A percentile compares a stretch with the other conserved stretches of the same genome.
These are phyloP conservation scores for Gonatopus flavifemur DNA, from an alignment of 1,140 invertebrate genomes.

Conservation along the genomic window DNA sequence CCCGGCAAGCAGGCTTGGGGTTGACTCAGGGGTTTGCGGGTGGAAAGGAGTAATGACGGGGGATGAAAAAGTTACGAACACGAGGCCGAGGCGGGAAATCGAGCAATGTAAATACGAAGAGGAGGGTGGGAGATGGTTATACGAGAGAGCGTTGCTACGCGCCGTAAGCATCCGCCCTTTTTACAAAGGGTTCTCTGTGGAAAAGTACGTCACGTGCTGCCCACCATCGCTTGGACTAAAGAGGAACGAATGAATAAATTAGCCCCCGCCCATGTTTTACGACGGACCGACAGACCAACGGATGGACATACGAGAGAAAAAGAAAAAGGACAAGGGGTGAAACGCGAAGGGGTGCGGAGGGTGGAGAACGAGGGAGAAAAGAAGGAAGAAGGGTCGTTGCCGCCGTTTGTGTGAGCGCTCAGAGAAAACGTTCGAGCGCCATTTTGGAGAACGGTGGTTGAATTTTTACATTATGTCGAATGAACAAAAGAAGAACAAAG, in stretches of 20 bases:
- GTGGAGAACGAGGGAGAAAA: slow-evolving; percentile 10
- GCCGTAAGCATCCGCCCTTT: slow-evolving; percentile 48
- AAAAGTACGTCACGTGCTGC: slow-evolving; percentile 47
- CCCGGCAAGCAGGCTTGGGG: slow-evolving; percentile 5
- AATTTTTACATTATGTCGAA: slow-evolving; percentile 12
- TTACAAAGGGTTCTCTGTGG: slow-evolving; percentile 51
- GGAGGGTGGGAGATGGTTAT: too few relatives aligned
- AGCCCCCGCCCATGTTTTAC: slow-evolving; percentile 29
- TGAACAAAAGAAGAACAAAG: too few relatives aligned
- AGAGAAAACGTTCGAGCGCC: too few relatives aligned
- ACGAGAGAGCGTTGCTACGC: slow-evolving; percentile 50
- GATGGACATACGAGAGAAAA: not conserved
- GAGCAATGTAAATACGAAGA: slow-evolving; percentile 51
- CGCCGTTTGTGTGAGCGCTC: slow-evolving; percentile 25
- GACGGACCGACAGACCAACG: not conserved
- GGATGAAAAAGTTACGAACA: slow-evolving; percentile 24
- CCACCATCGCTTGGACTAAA: slow-evolving; percentile 47
- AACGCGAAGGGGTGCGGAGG: too few relatives aligned
- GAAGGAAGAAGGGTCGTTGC: slow-evolving; percentile 31
- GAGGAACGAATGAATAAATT: slow-evolving; percentile 56
- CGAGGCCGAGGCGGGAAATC: slow-evolving; percentile 38
- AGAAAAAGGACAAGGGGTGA: slow-evolving; percentile 1
- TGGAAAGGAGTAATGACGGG: slow-evolving; percentile 1
- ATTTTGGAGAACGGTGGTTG: slow-evolving; percentile 49
- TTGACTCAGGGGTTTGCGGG: not conserved